Conservation (phyloP, 1,140 invertebrate genomes). For the Micrasema minimum region DNA sequence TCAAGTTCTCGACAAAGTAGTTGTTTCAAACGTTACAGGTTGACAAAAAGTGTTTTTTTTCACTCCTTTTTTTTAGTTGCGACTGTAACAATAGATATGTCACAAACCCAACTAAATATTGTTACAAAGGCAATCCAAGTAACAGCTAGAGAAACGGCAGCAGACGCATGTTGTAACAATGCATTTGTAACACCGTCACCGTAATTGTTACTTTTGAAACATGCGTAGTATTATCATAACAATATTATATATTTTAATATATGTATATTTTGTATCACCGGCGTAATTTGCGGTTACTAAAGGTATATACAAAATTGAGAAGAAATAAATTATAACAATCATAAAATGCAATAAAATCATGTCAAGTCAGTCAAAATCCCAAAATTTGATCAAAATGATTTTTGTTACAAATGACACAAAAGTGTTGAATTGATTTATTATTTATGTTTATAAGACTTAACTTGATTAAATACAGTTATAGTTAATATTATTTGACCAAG, state of each 20-base stretch:
- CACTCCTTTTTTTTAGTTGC: too few relatives aligned
- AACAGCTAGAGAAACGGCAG: not conserved
- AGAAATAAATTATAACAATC: conserved; percentile 1
- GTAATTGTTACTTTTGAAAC: conserved; percentile 14
- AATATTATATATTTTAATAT: conserved; percentile 17
- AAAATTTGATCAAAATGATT: not conserved
- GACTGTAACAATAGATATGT: too few relatives aligned
- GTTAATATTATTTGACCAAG: conserved; percentile 13
- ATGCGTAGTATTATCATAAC: conserved; percentile 12
- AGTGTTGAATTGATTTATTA: not conserved
- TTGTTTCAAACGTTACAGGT: not conserved
- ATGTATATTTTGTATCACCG: conserved; percentile 13
- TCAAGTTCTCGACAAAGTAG: too few relatives aligned
- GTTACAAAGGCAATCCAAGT: conserved; percentile 4
- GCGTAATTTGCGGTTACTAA: not conserved
- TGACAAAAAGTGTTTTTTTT: not conserved
- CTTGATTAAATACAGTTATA: not conserved
- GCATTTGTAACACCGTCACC: not conserved
- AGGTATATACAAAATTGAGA: conserved; percentile 34
- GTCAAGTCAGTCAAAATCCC: conserved; percentile 21
- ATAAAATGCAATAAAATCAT: conserved; percentile 12
- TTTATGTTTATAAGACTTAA: not conserved
- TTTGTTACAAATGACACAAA: not conserved
- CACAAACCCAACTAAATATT: not conserved
- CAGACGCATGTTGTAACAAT: not conserved